Evolutionary conservation across 2,113 vertebrate genomes (phyloP).

Genomic region (Axis porcinus): DNA sequence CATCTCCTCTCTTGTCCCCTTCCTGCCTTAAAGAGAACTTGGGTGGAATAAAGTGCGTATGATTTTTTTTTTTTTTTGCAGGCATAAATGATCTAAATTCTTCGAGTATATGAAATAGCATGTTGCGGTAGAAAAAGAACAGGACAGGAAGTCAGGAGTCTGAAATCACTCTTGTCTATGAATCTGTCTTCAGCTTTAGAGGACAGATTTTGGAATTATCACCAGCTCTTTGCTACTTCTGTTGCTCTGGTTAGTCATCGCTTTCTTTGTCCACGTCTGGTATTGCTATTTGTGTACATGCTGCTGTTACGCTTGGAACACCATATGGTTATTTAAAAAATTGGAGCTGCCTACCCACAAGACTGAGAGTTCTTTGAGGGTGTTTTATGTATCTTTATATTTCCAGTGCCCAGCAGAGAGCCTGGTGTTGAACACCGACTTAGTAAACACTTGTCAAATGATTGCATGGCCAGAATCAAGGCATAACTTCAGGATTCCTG

Average conservation of each 20-base stretch:
- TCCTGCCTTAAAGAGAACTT: neutral
- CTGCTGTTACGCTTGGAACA: neutral
- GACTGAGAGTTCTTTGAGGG: neutral
- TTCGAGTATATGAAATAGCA: neutral
- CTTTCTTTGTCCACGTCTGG: neutral
- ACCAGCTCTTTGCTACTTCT: neutral
- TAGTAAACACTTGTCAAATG: neutral
- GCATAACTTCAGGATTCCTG: neutral
- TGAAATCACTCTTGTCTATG: neutral
- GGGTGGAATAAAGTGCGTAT: neutral
- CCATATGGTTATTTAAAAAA: neutral
- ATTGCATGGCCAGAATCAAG: neutral
- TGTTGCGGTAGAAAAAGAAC: neutral
- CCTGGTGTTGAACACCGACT: neutral
- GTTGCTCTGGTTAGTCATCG: neutral
- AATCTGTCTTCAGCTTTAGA: neutral
- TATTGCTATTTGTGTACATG: neutral
- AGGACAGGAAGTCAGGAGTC: neutral
- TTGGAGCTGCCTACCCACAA: neutral
- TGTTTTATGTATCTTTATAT: neutral
- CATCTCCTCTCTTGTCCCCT: neutral
- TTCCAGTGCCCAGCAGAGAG: neutral
- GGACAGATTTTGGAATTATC: neutral
- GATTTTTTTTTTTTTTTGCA: neutral
- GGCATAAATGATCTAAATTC: neutral